Evolutionary conservation across 2,113 vertebrate genomes (phyloP).

Genomic region (Labrus mixtus): DNA sequence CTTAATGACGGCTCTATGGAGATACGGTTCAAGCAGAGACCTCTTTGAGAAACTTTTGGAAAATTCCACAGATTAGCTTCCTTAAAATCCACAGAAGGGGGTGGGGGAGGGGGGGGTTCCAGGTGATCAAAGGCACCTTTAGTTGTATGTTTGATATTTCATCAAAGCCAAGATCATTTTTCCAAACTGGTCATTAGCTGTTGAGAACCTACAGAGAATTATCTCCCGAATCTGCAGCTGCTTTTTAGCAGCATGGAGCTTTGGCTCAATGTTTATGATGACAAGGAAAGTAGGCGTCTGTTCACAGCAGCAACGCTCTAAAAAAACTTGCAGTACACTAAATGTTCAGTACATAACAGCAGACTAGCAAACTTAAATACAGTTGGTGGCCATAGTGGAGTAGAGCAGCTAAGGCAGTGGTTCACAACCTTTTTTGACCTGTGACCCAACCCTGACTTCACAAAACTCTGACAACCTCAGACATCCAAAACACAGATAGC

Average conservation of each 20-base stretch:
- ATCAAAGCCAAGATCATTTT: slow-evolving; percentile 32
- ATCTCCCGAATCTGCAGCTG: not conserved
- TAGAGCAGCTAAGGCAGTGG: not conserved
- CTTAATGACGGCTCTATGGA: not conserved
- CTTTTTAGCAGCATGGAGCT: not conserved
- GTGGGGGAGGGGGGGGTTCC: not conserved
- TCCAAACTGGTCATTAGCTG: not conserved
- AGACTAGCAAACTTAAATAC: no score
- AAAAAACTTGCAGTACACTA: not conserved
- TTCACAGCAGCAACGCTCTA: no score
- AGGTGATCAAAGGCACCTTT: slow-evolving; percentile 24
- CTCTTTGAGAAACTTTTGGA: slow-evolving; percentile 8
- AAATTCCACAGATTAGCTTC: not conserved
- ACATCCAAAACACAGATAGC: no score
- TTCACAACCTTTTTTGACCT: not conserved
- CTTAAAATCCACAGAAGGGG: not conserved
- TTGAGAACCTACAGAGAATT: not conserved
- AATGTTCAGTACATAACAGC: not conserved
- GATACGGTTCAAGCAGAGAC: slow-evolving; percentile 8
- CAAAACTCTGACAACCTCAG: no score
- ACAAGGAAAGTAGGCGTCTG: no score
- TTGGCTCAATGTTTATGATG: not conserved
- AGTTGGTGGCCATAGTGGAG: not conserved
- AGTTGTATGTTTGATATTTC: slow-evolving; percentile 14
- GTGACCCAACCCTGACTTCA: no score